Evolutionary conservation across 2,888 invertebrate species (phyloP).

Genomic region (Cephalotes varians): DNA sequence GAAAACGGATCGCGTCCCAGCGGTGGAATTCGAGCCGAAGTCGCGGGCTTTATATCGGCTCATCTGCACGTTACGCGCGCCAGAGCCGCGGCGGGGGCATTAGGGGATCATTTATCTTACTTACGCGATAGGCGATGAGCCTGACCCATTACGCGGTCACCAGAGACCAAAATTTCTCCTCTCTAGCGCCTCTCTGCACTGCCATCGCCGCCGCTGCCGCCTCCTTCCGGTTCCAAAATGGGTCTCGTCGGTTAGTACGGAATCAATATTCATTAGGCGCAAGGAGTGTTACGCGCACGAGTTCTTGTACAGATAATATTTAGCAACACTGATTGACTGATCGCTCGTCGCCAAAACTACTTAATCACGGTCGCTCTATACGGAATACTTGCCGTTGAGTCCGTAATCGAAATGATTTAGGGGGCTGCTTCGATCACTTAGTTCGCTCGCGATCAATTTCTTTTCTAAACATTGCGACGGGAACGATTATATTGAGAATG

Average conservation of each 20-base stretch:
- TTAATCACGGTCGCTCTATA: slow-evolving; percentile 2
- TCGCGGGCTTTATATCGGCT: slow-evolving; percentile 66
- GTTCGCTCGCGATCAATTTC: background rate
- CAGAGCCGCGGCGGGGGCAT: slow-evolving; percentile 77
- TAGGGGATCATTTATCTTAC: slow-evolving; percentile 83
- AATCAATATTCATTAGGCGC: slow-evolving; percentile 75
- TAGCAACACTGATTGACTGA: slow-evolving; percentile 69
- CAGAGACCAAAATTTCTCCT: slow-evolving; percentile 79
- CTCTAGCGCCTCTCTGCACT: slow-evolving; percentile 71
- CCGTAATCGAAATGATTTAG: slow-evolving; percentile 3
- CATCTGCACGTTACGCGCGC: slow-evolving; percentile 67
- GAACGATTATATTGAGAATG: background rate
- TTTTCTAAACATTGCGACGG: background rate
- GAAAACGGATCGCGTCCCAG: slow-evolving; percentile 52
- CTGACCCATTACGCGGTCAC: slow-evolving; percentile 77
- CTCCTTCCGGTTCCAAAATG: slow-evolving; percentile 57
- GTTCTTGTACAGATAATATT: slow-evolving; percentile 61
- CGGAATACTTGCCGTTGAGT: slow-evolving; percentile 14
- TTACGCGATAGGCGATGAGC: slow-evolving; percentile 79
- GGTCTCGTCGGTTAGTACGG: slow-evolving; percentile 38
- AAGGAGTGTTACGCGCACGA: slow-evolving; percentile 24
- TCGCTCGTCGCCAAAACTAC: slow-evolving; percentile 40
- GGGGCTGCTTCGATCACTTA: background rate
- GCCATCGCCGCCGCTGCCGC: slow-evolving; percentile 32
- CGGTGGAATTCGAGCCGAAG: slow-evolving; percentile 61